Base-by-base conservation (phyloP, 2,113 vertebrate genomes). In the Progne subis region DNA sequence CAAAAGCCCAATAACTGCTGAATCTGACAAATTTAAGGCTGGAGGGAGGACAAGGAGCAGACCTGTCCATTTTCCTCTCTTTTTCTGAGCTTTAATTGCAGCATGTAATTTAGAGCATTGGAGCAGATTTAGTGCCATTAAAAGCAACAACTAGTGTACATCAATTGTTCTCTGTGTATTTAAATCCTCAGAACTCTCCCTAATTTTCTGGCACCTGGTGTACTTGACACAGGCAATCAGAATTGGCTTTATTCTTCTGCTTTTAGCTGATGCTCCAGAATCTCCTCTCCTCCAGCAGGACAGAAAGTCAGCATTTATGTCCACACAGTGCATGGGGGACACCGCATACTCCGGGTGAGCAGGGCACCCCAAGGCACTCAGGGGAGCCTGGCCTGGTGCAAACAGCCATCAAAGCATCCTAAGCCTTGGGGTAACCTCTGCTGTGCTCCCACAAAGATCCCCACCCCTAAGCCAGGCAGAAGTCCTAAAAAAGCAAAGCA, bases 331-430 rank as follows among this genome's bases (percentile, higher is more conserved):
- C 18, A 9, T 0, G 0, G 24, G 3, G 18, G 3, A 8, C 11
- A 37, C 17, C 1, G 1, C 5, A 6, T 4, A 47, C 2, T 9
- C 16, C 0, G 0, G 20, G 9, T 0, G 1, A 55, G 28, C 20
- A 80, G 28, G 37, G 43, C 21, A 81, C 41, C 65, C 57, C 4
- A 3, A 78, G 57, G 39, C 3, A 11, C 34, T 15, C 3, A 1
- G 37, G 9, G 11, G 19, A 87, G 37, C 12, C 34, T 67, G 16
- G 29, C 9, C 21, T 65, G 15, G 7, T 78, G 14, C 67, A 49
- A 52, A 34, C 26, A 89, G 67, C 5, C 41, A 41, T 19, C 3
- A 5, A 34, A 39, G 24, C 47, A 57, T 46, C 70, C 69, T 31
- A 49, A 64, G 11, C 16, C 19, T 44, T 24, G 14, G 8, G 10